Conservation (phyloP, 2,888 invertebrate genomes). For the Morinoia aosen region DNA sequence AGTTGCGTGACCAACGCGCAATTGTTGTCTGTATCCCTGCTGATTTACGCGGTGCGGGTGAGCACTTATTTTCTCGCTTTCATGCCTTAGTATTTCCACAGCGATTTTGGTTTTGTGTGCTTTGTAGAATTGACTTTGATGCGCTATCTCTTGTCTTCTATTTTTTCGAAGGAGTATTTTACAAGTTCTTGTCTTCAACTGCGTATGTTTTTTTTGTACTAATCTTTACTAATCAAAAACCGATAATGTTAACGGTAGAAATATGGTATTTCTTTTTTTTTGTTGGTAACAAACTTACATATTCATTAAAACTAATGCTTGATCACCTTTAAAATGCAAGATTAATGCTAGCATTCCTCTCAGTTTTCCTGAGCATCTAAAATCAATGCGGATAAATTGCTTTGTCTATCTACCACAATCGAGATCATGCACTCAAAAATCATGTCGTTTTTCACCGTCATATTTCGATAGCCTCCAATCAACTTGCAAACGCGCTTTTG, state of each 20-base stretch:
- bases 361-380: background rate
- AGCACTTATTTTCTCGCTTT: background rate
- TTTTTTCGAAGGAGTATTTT: background rate
- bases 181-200: background rate
- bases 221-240: too few species aligned
- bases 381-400: background rate
- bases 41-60: background rate
- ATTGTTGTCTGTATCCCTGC: background rate
- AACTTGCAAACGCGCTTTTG: background rate
- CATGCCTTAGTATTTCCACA: background rate
- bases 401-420: background rate
- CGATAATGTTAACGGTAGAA: too few species aligned
- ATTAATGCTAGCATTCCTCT: background rate
- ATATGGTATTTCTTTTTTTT: too few species aligned
- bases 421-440: too few species aligned
- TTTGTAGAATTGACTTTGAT: background rate
- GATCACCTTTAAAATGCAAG: background rate
- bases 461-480: background rate
- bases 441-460: background rate
- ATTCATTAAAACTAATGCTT: too few species aligned
- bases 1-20: conserved; percentile 26
- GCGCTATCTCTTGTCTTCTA: background rate
- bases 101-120: background rate
- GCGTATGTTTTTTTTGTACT: background rate
- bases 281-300: too few species aligned